A percentile compares a stretch with the other conserved stretches of the same genome.
phyloP scores from a whole-genome alignment of 2,888 invertebrate species.

The Orthonychiurus folsomi region DNA sequence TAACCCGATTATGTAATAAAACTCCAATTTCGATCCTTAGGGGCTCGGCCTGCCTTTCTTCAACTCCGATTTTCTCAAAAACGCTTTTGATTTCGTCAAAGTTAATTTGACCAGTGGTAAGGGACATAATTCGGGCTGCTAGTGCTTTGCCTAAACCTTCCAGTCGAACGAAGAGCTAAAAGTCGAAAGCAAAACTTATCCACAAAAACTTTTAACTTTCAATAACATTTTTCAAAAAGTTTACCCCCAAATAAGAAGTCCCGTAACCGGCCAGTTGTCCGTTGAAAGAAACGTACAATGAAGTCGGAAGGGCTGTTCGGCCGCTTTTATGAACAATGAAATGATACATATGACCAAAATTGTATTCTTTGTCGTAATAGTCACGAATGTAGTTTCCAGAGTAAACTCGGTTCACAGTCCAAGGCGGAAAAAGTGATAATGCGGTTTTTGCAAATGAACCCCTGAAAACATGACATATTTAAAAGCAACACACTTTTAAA shows the following conservation, averaged over 20 bases:
- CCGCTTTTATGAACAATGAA: slow-evolving; percentile 36
- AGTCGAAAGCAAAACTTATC: background rate
- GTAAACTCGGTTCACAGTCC: slow-evolving; percentile 29
- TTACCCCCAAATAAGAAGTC: slow-evolving; percentile 30
- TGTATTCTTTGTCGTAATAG: slow-evolving; percentile 38
- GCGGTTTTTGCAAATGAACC: slow-evolving; percentile 29
- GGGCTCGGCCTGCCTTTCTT: slow-evolving; percentile 33
- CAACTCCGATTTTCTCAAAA: slow-evolving; percentile 36
- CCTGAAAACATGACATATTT: background rate
- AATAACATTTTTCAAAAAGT: background rate
- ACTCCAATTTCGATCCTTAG: slow-evolving; percentile 37
- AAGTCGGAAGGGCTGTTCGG: slow-evolving; percentile 30
- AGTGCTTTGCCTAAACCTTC: slow-evolving; percentile 39
- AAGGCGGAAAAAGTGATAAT: slow-evolving; percentile 29
- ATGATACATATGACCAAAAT: slow-evolving; percentile 38
- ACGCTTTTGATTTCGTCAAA: slow-evolving; percentile 35
- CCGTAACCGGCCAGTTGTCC: slow-evolving; percentile 37
- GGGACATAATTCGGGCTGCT: slow-evolving; percentile 30
- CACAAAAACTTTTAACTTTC: background rate
- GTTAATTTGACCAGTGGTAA: slow-evolving; percentile 34
- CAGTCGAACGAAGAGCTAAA: slow-evolving; percentile 33
- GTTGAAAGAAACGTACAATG: slow-evolving; percentile 33
- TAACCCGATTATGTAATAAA: slow-evolving; percentile 34
- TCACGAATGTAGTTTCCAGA: slow-evolving; percentile 37
- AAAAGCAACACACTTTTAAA: background rate